These are phyloP conservation scores for Dendronephthya gigantea DNA, from an alignment of 64 coral and sea anemone genomes.

Conservation along the genomic window DNA sequence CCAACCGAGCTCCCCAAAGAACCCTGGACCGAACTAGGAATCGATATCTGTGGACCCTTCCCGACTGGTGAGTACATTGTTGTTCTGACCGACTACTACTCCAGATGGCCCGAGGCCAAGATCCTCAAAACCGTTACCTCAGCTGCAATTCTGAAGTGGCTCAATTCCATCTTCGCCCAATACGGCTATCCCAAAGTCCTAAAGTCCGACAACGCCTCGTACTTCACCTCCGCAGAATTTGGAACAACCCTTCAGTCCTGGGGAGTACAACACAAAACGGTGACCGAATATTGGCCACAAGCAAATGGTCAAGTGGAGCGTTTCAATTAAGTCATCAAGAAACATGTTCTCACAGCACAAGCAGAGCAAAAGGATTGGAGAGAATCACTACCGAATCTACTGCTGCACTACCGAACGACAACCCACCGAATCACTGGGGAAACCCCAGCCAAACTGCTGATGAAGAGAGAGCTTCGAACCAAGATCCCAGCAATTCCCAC, in stretches of 20 bases:
- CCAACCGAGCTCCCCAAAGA: background rate
- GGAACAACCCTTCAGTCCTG: background rate
- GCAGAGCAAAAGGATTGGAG: too few relatives aligned
- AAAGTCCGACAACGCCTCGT: background rate
- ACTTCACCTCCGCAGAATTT: background rate
- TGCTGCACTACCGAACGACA: too few relatives aligned
- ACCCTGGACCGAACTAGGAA: background rate
- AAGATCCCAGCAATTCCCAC: too few relatives aligned
- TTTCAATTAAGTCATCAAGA: too few relatives aligned
- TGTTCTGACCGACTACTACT: background rate
- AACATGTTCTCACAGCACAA: too few relatives aligned
- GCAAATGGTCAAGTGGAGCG: background rate
- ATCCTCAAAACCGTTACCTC: background rate
- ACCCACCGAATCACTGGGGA: too few relatives aligned
- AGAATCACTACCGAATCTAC: too few relatives aligned
- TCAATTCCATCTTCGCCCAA: background rate
- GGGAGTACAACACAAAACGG: background rate
- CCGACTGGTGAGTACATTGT: background rate
- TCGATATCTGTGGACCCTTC: slow-evolving; percentile 17
- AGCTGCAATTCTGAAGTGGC: background rate
- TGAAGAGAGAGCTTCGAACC: too few relatives aligned
- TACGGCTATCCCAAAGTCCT: background rate
- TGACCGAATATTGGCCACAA: background rate
- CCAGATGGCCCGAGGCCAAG: too few relatives aligned
- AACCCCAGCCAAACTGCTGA: too few relatives aligned